Conservation (phyloP, 2,888 invertebrate genomes). For the Andrena fulva region DNA sequence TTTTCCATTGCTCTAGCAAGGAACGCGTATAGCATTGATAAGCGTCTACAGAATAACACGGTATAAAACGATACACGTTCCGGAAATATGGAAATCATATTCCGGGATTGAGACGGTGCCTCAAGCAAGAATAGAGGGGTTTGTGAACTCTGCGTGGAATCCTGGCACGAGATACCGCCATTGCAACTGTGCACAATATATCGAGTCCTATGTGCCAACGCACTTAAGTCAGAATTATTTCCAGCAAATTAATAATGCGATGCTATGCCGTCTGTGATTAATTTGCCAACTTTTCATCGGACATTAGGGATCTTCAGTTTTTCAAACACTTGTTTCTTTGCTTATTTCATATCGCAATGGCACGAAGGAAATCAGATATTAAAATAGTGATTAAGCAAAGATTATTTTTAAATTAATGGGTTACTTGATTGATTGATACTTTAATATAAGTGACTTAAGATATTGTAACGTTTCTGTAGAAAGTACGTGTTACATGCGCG, state of each 20-base stretch:
- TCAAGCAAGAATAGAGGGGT: constrained; percentile 42
- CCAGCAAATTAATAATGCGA: constrained; percentile 37
- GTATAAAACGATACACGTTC: not conserved
- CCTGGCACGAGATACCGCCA: constrained; percentile 47
- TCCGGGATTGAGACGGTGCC: constrained; percentile 35
- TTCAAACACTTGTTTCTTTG: not conserved
- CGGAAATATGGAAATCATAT: constrained; percentile 46
- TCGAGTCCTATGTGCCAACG: constrained; percentile 29
- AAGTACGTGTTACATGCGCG: too few relatives aligned
- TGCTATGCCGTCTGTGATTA: not conserved
- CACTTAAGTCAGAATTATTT: constrained; percentile 39
- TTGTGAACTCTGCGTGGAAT: constrained; percentile 35
- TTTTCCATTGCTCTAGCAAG: not conserved
- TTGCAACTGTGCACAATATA: constrained; percentile 30
- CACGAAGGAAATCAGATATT: too few relatives aligned
- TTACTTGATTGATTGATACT: too few relatives aligned
- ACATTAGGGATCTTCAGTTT: not conserved
- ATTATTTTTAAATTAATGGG: not conserved
- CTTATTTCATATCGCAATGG: too few relatives aligned
- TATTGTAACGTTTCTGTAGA: too few relatives aligned
- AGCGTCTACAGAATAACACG: not conserved
- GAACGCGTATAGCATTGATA: constrained; percentile 1
- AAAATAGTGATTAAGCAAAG: not conserved
- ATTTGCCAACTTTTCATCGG: not conserved
- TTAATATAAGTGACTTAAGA: too few relatives aligned